Base-by-base conservation (phyloP, 2,113 vertebrate genomes). In the Falco punctatus region DNA sequence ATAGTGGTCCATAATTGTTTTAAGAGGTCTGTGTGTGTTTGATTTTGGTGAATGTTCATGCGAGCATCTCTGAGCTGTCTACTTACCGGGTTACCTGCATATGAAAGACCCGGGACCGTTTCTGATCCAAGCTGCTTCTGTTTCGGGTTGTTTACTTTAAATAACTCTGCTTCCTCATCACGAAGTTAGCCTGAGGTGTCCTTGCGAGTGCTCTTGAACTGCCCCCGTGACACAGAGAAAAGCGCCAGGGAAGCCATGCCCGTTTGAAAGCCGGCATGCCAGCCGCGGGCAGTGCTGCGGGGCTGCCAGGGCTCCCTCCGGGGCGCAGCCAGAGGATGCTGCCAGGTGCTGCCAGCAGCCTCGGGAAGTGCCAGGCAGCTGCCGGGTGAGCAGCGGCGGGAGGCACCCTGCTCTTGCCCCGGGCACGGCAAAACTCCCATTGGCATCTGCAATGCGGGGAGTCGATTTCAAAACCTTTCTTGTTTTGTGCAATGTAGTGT, bases 301-400 rank as follows among this genome's bases (percentile, higher is more conserved):
- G 69, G 72, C 57, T 26, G 38, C 0, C 0, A 11, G 35, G 89
- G 26, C 30, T 74, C 26, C 57, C 38, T 40, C 13, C 10, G 58
- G 69, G 69, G 35, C 1, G 14, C 20, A 7, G 15, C 28, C 3
- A 32, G 14, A 33, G 74, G 75, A 5, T 9, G 51, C 15, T 82
- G 84, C 51, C 44, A 18, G 61, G 64, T 0, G 0, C 15, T 57
- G 78, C 73, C 69, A 42, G 77, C 62, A 52, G 32, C 46, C 51
- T 1, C 0, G 6, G 46, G 52, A n/a, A 8, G 18, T 4, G 48
- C 42, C 58, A 8, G 6, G 69, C 5, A 8, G 52, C 69, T 2
- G 0, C 0, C 2, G 81, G 62, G 20, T 2, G 19, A 57, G 40
- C 2, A 0, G 51, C 0, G 0, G 35, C 2, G 4, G 30, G 49